phyloP scores from a whole-genome alignment of 2,113 vertebrate genomes.

The Leiothrix lutea region DNA sequence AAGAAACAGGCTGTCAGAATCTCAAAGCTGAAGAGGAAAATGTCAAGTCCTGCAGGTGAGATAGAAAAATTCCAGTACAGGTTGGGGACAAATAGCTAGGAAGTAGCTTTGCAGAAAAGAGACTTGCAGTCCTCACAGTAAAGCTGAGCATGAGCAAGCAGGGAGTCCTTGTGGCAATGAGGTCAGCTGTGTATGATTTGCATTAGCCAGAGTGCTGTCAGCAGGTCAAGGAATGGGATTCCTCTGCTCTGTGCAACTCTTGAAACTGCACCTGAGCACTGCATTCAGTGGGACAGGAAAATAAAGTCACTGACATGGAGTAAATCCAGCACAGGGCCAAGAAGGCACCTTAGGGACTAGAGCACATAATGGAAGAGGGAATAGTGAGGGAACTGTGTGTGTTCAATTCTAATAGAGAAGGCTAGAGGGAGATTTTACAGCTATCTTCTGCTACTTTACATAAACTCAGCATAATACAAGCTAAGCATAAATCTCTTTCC shows the following conservation, averaged over 20 bases:
- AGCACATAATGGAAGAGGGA: neutral
- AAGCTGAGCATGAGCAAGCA: neutral
- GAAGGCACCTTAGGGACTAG: neutral
- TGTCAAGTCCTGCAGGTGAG: accelerated
- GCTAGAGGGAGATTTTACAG: neutral
- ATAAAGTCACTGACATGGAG: neutral
- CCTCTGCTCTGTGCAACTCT: neutral
- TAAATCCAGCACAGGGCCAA: neutral
- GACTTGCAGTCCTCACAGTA: neutral
- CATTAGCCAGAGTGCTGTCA: neutral
- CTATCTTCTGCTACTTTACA: neutral
- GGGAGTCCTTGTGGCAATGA: neutral
- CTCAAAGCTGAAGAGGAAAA: neutral
- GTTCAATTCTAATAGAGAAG: neutral
- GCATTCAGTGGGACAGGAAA: neutral
- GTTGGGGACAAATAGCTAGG: neutral
- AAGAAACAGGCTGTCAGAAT: neutral
- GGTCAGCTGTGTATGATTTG: neutral
- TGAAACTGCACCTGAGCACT: neutral
- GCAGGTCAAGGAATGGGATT: neutral
- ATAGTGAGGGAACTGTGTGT: neutral
- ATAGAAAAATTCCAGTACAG: neutral
- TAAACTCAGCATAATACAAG: neutral
- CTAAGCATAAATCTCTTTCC: neutral
- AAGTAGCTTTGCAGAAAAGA: neutral